Conservation (phyloP, 2,888 invertebrate genomes). For the Lingula anatina region DNA sequence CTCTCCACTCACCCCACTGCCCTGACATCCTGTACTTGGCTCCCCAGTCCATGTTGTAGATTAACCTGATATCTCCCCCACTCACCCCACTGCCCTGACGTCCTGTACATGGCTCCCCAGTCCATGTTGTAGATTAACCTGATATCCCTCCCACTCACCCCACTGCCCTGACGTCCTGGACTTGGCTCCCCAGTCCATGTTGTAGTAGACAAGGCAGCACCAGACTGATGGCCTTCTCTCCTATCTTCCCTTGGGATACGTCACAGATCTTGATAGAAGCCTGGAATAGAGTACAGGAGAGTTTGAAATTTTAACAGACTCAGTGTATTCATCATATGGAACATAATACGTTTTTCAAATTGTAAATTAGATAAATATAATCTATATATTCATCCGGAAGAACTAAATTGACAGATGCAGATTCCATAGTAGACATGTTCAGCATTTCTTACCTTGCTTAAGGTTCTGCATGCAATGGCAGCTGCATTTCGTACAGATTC, state of each 20-base stretch:
- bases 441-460: constrained; percentile 41
- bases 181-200: constrained; percentile 72
- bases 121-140: constrained; percentile 74
- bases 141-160: constrained; percentile 67
- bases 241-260: constrained; percentile 41
- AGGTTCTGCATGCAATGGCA: constrained; percentile 48
- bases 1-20: no score
- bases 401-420: no score
- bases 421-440: no score
- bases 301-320: no score
- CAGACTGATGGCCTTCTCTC: constrained; percentile 39
- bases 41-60: no score
- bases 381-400: no score
- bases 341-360: no score
- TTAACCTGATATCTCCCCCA: no score
- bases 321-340: no score
- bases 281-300: constrained; percentile 17
- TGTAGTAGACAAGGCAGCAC: constrained; percentile 76
- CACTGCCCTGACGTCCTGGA: constrained; percentile 72
- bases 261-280: constrained; percentile 50
- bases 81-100: no score
- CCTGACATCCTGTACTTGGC: no score
- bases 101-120: constrained; percentile 72
- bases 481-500: constrained; percentile 54
- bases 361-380: no score